phyloP scores from a whole-genome alignment of 2,888 invertebrate genomes.

The Mimachlamys varia region DNA sequence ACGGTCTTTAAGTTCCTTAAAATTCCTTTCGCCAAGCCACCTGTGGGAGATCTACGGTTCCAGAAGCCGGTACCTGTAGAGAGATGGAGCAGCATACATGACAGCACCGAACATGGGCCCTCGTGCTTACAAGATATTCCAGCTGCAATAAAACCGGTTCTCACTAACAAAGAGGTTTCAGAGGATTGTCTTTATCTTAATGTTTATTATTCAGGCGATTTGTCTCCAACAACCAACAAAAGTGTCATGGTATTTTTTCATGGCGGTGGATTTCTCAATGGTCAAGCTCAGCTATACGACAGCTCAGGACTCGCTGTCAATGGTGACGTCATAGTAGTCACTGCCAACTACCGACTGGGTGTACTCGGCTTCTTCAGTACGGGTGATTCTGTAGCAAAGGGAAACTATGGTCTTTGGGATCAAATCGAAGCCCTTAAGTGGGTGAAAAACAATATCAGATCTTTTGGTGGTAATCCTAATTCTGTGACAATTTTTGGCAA shows the following conservation, averaged over 20 bases:
- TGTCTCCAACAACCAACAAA: background rate
- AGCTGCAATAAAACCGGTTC: background rate
- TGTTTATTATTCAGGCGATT: background rate
- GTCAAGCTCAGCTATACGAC: background rate
- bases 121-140: background rate
- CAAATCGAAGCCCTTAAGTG: background rate
- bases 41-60: background rate
- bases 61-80: background rate
- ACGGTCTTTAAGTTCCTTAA: background rate
- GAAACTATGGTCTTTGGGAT: constrained; percentile 33
- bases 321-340: background rate
- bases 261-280: background rate
- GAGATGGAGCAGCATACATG: constrained; percentile 3
- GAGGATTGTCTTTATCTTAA: constrained; percentile 1
- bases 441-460: background rate
- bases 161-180: background rate
- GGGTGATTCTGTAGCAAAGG: background rate
- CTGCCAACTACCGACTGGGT: background rate
- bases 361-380: background rate
- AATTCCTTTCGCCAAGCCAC: background rate
- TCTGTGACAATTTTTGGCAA: background rate
- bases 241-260: constrained; percentile 18
- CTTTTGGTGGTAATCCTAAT: background rate
- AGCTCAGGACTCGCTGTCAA: background rate
- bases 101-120: background rate